Percentiles rank a stretch among this genome's conserved stretches.
Conservation (phyloP, 2,888 invertebrate species). For the Lasioglossum morio region DNA sequence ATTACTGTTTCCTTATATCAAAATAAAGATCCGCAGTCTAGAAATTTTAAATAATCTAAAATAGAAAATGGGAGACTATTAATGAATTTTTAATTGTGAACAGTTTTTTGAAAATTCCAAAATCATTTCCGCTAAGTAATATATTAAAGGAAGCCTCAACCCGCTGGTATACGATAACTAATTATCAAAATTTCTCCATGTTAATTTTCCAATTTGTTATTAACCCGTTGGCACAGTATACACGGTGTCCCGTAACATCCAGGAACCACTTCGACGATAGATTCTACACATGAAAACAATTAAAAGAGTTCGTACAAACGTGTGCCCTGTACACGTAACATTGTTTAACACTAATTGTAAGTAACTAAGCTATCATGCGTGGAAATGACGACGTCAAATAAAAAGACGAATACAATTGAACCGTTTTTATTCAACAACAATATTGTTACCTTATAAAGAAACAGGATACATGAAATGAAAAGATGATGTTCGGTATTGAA, state of each 20-base stretch:
- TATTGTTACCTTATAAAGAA: neutral
- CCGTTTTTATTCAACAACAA: neutral
- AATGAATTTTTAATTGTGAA: too few species aligned
- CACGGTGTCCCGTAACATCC: neutral
- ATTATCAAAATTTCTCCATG: neutral
- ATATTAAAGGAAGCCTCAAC: too few species aligned
- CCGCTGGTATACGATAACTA: neutral
- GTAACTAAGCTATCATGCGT: neutral
- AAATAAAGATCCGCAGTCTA: too few species aligned
- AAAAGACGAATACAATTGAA: neutral
- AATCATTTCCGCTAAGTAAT: too few species aligned
- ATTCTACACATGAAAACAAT: neutral
- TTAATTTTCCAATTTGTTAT: neutral
- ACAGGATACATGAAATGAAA: neutral
- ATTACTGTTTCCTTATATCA: too few species aligned
- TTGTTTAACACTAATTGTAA: neutral
- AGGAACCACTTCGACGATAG: neutral
- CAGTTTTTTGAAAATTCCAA: too few species aligned
- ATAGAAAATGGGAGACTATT: too few species aligned
- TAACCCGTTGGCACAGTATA: neutral
- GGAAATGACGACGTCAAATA: neutral
- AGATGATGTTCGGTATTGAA: neutral
- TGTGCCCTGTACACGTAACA: too few species aligned
- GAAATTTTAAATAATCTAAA: too few species aligned
- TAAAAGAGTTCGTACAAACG: neutral